Evolutionary conservation across 2,888 invertebrate genomes (phyloP), one percentile per base, ranked within the genome.

Genomic region (Opisthograptis luteolata): DNA sequence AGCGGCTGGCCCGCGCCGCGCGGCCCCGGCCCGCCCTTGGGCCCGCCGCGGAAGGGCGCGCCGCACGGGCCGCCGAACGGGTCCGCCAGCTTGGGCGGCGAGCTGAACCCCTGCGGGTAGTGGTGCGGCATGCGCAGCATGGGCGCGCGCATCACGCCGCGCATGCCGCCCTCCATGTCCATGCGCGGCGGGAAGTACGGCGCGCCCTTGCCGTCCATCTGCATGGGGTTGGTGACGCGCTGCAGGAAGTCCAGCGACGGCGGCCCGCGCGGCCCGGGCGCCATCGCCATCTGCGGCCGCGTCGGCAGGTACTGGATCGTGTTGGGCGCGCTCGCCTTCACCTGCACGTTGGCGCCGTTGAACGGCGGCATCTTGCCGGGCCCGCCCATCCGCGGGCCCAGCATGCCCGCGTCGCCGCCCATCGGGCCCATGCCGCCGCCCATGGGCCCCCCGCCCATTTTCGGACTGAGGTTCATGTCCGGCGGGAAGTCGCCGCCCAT

Each of bases 221-320:
- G 92, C 84, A 96, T 92, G 0, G 98, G 97, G 79, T 96, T 96
- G 12, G 97, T 95, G 71, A 96, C 97, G 50, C 97, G 93, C 68
- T 96, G 97, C 45, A 98, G 88, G 85, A 98, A 98, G 71, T 98
- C 97, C 58, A 98, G 90, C 84, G 96, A 96, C 27, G 97, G 97
- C 3, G 97, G 96, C 6, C 95, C 95, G 31, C 97, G 91, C 0
- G 95, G 95, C 41, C 93, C 94, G 19, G 92, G 90, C 54, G 92
- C 92, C 70, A 93, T 93, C 7, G 94, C 92, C 70, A 94, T 94
- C 77, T 97, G 97, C n/a, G 98, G 96, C 85, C 98, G 93, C 40
- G 98, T 97, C 13, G 99, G 99, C 81, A 98, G 93, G 92, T 99
- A 99, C 91, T 99, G 98, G 78, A 99, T 99, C 24, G 99, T 99